These are phyloP conservation scores for Bombus consobrinus DNA, from an alignment of 1,140 invertebrate genomes.

Conservation along the genomic window DNA sequence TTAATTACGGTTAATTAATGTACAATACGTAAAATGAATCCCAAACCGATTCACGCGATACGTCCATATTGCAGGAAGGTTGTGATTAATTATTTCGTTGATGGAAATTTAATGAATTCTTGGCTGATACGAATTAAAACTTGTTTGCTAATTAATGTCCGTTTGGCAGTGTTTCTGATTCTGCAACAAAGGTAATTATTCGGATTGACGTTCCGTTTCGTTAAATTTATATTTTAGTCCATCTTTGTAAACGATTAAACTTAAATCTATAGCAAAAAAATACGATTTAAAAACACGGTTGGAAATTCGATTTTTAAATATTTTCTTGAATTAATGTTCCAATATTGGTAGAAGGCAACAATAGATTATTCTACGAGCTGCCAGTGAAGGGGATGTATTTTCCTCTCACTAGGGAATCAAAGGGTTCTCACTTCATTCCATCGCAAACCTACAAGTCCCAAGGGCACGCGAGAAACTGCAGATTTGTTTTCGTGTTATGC, in stretches of 20 bases:
- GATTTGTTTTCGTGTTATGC: constrained; percentile 40
- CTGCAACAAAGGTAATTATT: too few species aligned
- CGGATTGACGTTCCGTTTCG: too few species aligned
- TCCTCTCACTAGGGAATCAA: not conserved
- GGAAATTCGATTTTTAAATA: not conserved
- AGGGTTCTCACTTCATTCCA: not conserved
- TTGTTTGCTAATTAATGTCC: not conserved
- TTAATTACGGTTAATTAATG: not conserved
- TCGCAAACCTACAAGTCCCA: constrained; percentile 3
- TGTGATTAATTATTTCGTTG: not conserved
- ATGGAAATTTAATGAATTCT: not conserved
- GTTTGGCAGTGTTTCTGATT: too few species aligned
- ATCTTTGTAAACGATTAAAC: not conserved
- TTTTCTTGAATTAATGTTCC: not conserved
- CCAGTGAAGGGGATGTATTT: not conserved
- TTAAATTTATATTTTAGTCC: too few species aligned
- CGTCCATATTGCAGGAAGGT: not conserved
- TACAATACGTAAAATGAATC: not conserved
- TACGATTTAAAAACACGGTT: not conserved
- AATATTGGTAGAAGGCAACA: too few species aligned
- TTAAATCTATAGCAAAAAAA: not conserved
- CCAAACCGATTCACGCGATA: not conserved
- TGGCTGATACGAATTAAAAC: not conserved
- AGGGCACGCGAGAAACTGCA: constrained; percentile 6
- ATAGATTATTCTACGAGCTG: not conserved